Conservation (phyloP, 2,797 vertebrate species). For the Limnodromus scolopaceus region DNA sequence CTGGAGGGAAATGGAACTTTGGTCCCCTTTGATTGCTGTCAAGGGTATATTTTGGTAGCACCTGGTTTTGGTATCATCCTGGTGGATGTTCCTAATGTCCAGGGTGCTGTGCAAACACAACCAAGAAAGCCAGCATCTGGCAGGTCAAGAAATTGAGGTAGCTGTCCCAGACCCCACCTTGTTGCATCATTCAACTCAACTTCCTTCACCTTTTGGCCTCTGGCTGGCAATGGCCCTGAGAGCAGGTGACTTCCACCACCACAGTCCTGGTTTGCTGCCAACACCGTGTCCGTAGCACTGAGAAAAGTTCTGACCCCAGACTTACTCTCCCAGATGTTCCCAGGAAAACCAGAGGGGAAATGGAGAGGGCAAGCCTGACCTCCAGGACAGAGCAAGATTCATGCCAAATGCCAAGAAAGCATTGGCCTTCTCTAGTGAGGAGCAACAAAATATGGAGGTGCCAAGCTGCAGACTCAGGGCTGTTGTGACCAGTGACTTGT, state of each 20-base stretch:
- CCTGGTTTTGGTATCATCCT: background rate
- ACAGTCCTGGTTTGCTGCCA: background rate
- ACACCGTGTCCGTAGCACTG: accelerated
- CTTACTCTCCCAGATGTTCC: background rate
- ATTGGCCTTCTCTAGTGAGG: background rate
- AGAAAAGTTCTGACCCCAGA: background rate
- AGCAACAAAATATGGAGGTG: background rate
- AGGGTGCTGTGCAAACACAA: background rate
- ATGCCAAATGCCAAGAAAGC: accelerated
- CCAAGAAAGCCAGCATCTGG: background rate
- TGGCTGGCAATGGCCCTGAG: background rate
- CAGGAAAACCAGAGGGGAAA: background rate
- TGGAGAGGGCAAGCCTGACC: background rate
- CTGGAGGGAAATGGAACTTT: background rate
- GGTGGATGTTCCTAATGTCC: background rate
- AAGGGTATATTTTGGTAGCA: background rate
- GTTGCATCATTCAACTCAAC: background rate
- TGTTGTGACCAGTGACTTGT: background rate
- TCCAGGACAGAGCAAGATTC: background rate
- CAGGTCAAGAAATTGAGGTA: background rate
- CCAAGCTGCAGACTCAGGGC: background rate
- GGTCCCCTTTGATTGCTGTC: background rate
- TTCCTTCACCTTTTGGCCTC: background rate
- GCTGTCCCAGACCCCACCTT: background rate
- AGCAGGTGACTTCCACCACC: background rate